Evolutionary conservation across 2,797 vertebrate species (phyloP), one percentile per base, ranked within the genome.

Genomic region (Lepilemur septentrionalis): DNA sequence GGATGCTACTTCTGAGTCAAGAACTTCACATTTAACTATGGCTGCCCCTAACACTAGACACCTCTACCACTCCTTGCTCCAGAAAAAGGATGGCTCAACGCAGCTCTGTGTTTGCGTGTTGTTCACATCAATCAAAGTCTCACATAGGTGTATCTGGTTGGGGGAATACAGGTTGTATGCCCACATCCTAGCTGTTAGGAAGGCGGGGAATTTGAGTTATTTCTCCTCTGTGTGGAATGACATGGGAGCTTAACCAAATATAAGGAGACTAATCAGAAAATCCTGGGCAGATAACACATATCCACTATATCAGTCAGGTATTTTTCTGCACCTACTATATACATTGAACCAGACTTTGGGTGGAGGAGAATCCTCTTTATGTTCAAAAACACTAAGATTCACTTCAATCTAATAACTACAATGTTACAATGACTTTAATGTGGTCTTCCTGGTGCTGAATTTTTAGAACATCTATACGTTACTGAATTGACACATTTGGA

Each of bases 401-500:
- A 75, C 7, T 88, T 88, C 11, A 10, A 5, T 30, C 48, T 48
- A 72, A 13, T 48, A 89, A 72, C 50, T 76, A 2, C 2, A n/a
- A 50, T 35, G 50, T 55, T 78, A 35, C 22, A 35, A 35, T 41
- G 22, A 25, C 11, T 91, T 92, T 72, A 67, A 35, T 20, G 3
- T 15, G 2, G 14, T 85, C 38, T 91, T 81, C 20, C 30, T 57
- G 65, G 38, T 65, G 38, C 43, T 87, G 70, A 80, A 43, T 46
- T 94, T 90, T 93, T 63, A 93, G 70, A 89, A 86, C 23, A 81
- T 9, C 55, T 94, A 41, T 76, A 35, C 78, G 88, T 92, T 97
- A 97, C 15, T 57, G 87, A 94, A 96, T 86, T 95, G 97, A 96
- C n/a, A 95, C 89, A 73, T 59, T 95, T 95, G 18, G 50, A 97